Evolutionary conservation across 2,113 vertebrate genomes (phyloP).

Genomic region (Puntigrus tetrazona): DNA sequence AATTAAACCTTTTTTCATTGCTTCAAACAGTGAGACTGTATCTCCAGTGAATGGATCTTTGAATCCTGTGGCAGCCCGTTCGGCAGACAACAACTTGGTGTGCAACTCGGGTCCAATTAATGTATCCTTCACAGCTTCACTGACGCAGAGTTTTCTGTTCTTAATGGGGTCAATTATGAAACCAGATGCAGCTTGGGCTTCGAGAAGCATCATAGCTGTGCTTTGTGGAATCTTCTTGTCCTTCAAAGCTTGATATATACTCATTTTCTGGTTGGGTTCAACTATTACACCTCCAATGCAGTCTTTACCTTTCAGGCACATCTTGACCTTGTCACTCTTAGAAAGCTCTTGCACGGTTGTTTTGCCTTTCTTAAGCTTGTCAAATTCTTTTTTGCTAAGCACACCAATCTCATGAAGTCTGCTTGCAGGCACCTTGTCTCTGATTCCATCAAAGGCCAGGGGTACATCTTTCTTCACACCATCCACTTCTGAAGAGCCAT

Average conservation of each 20-base stretch:
- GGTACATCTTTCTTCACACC: constrained; percentile 64
- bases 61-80: constrained; percentile 89
- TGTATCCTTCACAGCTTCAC: constrained; percentile 86
- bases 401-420: constrained; percentile 81
- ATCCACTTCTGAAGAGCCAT: constrained; percentile 76
- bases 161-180: constrained; percentile 85
- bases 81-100: constrained; percentile 88
- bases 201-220: constrained; percentile 83
- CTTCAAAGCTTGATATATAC: constrained; percentile 87
- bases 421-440: constrained; percentile 84
- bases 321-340: constrained; percentile 77
- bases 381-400: constrained; percentile 81
- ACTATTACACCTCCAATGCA: constrained; percentile 82
- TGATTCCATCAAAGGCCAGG: constrained; percentile 82
- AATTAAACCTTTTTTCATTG: constrained; percentile 89
- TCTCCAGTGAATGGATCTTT: constrained; percentile 89
- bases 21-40: constrained; percentile 92
- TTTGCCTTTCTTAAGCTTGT: constrained; percentile 80
- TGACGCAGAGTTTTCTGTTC: constrained; percentile 82
- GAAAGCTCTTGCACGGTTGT: constrained; percentile 78
- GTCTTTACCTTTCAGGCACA: constrained; percentile 82
- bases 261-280: constrained; percentile 85
- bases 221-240: constrained; percentile 80
- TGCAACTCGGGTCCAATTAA: constrained; percentile 91
- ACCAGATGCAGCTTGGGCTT: constrained; percentile 92